Conservation (phyloP, 2,113 vertebrate genomes). For the Centrocercus urophasianus region DNA sequence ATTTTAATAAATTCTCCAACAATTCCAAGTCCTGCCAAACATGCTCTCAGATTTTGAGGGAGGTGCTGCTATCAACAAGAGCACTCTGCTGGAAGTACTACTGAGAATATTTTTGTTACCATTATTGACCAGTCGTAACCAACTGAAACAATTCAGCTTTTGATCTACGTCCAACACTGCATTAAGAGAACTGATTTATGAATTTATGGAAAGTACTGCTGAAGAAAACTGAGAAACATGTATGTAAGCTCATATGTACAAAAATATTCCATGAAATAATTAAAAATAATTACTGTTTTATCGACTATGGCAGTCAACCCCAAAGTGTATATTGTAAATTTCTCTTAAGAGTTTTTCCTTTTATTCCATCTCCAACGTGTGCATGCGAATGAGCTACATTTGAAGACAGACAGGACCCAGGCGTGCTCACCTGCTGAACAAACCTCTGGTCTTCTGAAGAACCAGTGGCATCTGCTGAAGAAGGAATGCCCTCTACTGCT, state of each 20-base stretch:
- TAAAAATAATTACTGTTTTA: not conserved
- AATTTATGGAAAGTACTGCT: not conserved
- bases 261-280: not conserved
- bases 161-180: not conserved
- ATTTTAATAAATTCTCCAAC: not conserved
- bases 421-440: not conserved
- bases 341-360: not conserved
- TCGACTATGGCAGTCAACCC: not conserved
- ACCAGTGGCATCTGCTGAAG: constrained; percentile 32
- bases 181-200: not conserved
- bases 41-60: not conserved
- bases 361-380: not conserved
- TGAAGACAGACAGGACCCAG: not conserved
- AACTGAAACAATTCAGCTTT: not conserved
- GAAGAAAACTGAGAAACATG: not conserved
- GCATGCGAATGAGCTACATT: not conserved
- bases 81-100: not conserved
- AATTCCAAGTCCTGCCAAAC: not conserved
- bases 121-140: not conserved
- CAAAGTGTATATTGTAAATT: not conserved
- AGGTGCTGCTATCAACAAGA: not conserved
- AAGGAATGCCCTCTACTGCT: constrained; percentile 73
- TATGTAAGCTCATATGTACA: not conserved
- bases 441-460: not conserved
- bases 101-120: not conserved